Percentiles rank a stretch among this genome's conserved stretches.
These are phyloP conservation scores for Nesoenas mayeri DNA, from an alignment of 2,113 vertebrate genomes.

Conservation along the genomic window DNA sequence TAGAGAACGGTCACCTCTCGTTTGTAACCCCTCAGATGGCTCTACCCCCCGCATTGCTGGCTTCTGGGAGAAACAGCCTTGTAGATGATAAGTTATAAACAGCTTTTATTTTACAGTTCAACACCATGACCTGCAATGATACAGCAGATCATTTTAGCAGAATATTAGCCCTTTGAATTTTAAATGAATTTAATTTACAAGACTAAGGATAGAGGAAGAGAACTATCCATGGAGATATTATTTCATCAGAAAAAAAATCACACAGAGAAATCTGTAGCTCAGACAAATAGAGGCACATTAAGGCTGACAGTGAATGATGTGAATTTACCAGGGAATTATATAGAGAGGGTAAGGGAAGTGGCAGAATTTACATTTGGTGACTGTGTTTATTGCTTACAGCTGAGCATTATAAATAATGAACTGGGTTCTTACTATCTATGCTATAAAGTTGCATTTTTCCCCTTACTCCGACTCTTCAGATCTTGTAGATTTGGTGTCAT, in stretches of 20 bases:
- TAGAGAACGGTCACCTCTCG: background rate
- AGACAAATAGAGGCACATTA: constrained; percentile 55
- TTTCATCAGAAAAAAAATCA: constrained; percentile 14
- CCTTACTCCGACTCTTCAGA: background rate
- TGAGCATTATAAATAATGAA: constrained; percentile 66
- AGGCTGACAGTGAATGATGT: constrained; percentile 39
- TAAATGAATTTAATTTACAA: constrained; percentile 57
- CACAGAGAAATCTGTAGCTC: constrained; percentile 33
- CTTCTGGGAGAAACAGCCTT: background rate
- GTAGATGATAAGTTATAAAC: background rate
- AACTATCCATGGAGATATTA: background rate
- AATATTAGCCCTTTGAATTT: constrained; percentile 48
- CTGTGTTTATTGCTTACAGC: constrained; percentile 64
- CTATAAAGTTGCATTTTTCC: background rate
- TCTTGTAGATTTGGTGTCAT: background rate
- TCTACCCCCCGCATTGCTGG: background rate
- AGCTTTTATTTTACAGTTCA: constrained; percentile 34
- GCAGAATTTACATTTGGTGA: constrained; percentile 66
- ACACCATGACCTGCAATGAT: constrained; percentile 30
- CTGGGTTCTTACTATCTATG: background rate
- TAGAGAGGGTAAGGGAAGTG: constrained; percentile 49
- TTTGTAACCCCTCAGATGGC: background rate
- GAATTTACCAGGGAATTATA: constrained; percentile 59
- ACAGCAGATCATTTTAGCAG: constrained; percentile 10
- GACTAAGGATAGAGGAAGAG: background rate